Percentiles rank a stretch among this genome's conserved stretches.
Evolutionary conservation across 2,888 invertebrate genomes (phyloP).

Genomic region (Hedya salicella): DNA sequence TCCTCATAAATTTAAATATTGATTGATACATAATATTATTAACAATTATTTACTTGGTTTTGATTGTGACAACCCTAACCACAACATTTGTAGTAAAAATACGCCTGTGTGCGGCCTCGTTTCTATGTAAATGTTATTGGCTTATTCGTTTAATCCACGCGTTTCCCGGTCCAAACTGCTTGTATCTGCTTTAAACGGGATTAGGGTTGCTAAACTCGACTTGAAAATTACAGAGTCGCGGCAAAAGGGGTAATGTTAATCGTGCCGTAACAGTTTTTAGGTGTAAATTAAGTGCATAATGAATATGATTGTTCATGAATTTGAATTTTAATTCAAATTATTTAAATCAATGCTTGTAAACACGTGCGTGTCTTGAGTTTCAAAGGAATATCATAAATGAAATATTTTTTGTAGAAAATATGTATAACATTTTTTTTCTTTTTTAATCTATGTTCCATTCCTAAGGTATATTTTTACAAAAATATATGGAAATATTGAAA

Average conservation of each 20-base stretch:
- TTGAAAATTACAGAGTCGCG: constrained; percentile 51
- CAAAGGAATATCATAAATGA: too few species aligned
- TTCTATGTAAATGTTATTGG: constrained; percentile 82
- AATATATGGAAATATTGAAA: too few species aligned
- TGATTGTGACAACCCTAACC: constrained; percentile 30
- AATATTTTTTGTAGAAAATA: too few species aligned
- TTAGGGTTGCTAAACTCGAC: constrained; percentile 69
- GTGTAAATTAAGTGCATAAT: constrained; percentile 35
- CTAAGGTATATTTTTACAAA: too few species aligned
- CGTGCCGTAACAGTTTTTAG: constrained; percentile 46
- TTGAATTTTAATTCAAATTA: constrained; percentile 8
- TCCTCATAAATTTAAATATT: too few species aligned
- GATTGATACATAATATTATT: too few species aligned
- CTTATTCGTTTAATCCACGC: constrained; percentile 78
- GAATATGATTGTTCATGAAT: constrained; percentile 22
- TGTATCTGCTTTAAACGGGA: constrained; percentile 75
- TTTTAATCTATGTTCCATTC: too few species aligned
- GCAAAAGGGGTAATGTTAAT: constrained; percentile 41
- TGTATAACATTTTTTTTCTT: too few species aligned
- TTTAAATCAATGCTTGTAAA: neutral
- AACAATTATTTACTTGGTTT: neutral
- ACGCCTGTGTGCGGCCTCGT: constrained; percentile 69
- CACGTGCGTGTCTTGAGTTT: too few species aligned
- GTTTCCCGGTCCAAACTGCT: constrained; percentile 70
- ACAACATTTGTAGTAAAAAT: constrained; percentile 62